Conservation (phyloP, 1,140 invertebrate species). For the Phthorimaea operculella region DNA sequence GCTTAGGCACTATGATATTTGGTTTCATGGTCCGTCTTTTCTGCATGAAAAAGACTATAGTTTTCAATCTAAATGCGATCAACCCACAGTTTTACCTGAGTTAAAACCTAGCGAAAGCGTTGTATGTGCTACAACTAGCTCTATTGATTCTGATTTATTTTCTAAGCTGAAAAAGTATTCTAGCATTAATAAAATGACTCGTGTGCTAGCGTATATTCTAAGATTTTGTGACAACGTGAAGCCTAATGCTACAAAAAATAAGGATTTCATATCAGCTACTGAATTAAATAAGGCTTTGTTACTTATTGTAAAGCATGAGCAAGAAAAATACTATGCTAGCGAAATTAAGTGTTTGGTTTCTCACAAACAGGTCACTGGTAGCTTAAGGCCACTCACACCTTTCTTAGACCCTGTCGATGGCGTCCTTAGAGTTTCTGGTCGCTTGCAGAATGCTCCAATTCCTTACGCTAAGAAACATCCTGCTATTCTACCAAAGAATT, state of each 20-base stretch:
- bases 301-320: conserved; percentile 12
- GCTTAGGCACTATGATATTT: conserved; percentile 6
- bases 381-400: background rate
- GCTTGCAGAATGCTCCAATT: conserved; percentile 15
- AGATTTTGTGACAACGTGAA: conserved; percentile 4
- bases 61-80: background rate
- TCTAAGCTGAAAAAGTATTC: conserved; percentile 6
- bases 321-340: conserved; percentile 8
- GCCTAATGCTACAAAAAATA: background rate
- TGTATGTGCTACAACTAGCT: background rate
- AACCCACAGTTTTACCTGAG: conserved; percentile 4
- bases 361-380: background rate
- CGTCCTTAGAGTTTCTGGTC: conserved; percentile 21
- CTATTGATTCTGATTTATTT: background rate
- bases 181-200: conserved; percentile 10
- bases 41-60: conserved; percentile 5
- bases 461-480: conserved; percentile 23
- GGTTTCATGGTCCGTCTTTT: conserved; percentile 9
- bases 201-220: conserved; percentile 10
- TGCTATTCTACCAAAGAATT: conserved; percentile 19
- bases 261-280: background rate
- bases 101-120: background rate
- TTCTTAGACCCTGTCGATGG: background rate
- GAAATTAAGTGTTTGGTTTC: conserved; percentile 7
- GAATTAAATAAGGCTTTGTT: conserved; percentile 11